Evolutionary conservation across 2,797 vertebrate genomes (phyloP).

Genomic region (Sebastes melanostomus): DNA sequence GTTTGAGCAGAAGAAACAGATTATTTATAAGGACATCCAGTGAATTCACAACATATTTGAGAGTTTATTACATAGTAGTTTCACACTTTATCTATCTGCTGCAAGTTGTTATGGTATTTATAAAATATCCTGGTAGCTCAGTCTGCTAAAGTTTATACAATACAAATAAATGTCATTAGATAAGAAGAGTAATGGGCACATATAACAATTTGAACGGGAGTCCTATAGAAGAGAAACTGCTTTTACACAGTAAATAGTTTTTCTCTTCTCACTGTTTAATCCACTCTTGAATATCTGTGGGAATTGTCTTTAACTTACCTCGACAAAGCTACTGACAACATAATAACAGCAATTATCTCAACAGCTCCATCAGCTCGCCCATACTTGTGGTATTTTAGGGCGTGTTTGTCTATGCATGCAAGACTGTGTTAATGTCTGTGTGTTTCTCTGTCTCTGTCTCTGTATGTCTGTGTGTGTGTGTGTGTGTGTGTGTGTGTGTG

Average conservation of each 20-base stretch:
- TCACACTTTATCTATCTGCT: background rate
- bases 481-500: too few relatives aligned
- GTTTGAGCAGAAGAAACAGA: background rate
- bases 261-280: constrained; percentile 2
- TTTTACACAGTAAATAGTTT: background rate
- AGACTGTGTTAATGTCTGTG: constrained; percentile 19
- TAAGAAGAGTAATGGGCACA: background rate
- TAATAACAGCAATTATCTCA: constrained; percentile 60
- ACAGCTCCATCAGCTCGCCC: constrained; percentile 22
- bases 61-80: background rate
- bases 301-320: background rate
- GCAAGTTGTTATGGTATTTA: background rate
- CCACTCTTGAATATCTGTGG: background rate
- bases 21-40: background rate
- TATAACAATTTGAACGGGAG: background rate
- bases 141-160: background rate
- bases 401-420: constrained; percentile 37
- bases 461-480: background rate
- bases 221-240: background rate
- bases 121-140: background rate
- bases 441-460: background rate
- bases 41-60: background rate
- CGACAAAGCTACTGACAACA: constrained; percentile 36
- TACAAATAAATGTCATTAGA: background rate
- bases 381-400: constrained; percentile 45